Evolutionary conservation across 2,888 invertebrate species (phyloP), one percentile per base, ranked within the genome.

Genomic region (Drosophila mercatorum): DNA sequence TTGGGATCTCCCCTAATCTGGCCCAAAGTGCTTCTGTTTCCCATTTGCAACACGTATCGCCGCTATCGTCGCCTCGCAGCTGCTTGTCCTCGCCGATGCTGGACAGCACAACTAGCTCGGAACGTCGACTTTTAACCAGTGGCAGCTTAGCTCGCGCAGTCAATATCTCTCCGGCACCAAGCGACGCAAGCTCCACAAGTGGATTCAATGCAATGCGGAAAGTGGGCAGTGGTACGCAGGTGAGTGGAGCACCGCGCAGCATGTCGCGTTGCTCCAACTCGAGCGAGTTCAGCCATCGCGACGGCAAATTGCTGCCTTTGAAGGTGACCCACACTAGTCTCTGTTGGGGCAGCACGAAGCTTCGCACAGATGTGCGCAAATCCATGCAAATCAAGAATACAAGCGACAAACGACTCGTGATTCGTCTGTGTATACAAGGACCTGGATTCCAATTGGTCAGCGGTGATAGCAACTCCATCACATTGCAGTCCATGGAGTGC

Each of bases 301-400:
- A 92, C 73, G 92, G 91, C 0, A 90, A 91, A 60, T 57, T 75
- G 5, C 81, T 94, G 11, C 94, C 95, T 0, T 92, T 95, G 12
- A 94, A 94, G 82, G 93, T 94, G 1, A 95, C 94, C 0, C 93
- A 94, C 46, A 92, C 93, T 10, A 94, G 95, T 72, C 80, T 95
- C 7, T 93, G 94, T 17, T 95, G 95, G 95, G 94, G 94, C 36
- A 94, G 95, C 79, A 91, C 95, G 3, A 94, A 94, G 84, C 87
- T 94, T 11, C 94, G 95, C 38, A 94, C 94, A 72, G 93, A 92
- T 22, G 93, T 93, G 1, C 92, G 92, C 1, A 94, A 94, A 77
- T 93, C 94, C 51, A 94, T 95, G 86, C 93, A 87, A 43, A 80
- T 92, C 7, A 94, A 95, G 68, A 95, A 95, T 81, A 94, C 93